Evolutionary conservation across 64 coral and sea anemone species (phyloP).

Genomic region (Trachythela sp.): DNA sequence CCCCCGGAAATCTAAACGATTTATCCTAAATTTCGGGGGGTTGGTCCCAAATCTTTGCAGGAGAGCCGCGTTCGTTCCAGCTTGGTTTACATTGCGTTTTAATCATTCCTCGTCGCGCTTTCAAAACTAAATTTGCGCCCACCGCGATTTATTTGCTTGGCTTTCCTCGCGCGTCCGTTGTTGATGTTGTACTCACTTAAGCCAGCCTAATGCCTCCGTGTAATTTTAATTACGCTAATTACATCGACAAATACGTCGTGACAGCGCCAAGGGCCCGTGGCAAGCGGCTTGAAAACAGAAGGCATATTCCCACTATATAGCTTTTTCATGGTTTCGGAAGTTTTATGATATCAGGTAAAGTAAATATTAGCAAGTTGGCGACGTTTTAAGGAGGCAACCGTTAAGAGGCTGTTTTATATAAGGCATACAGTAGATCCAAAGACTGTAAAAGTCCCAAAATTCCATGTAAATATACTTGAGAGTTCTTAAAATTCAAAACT

Average conservation of each 20-base stretch:
- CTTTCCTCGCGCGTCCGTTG: background rate
- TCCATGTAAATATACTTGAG: too few species aligned
- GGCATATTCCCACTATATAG: background rate
- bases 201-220: background rate
- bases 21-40: background rate
- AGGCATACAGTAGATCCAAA: too few species aligned
- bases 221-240: background rate
- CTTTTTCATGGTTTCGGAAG: background rate
- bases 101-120: background rate
- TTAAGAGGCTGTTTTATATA: background rate
- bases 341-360: background rate
- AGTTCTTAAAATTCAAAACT: too few species aligned
- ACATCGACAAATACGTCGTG: background rate
- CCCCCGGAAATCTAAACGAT: background rate
- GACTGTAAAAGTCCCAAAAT: too few species aligned
- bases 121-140: slow-evolving; percentile 19
- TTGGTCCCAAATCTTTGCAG: background rate
- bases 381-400: background rate
- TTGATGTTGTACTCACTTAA: background rate
- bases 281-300: background rate
- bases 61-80: background rate
- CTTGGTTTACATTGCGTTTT: background rate
- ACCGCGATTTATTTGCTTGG: slow-evolving; percentile 1
- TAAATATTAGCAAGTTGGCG: background rate
- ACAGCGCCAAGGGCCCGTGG: background rate